phyloP scores from a whole-genome alignment of 2,888 invertebrate species.

The Drosophila trichaetosa region DNA sequence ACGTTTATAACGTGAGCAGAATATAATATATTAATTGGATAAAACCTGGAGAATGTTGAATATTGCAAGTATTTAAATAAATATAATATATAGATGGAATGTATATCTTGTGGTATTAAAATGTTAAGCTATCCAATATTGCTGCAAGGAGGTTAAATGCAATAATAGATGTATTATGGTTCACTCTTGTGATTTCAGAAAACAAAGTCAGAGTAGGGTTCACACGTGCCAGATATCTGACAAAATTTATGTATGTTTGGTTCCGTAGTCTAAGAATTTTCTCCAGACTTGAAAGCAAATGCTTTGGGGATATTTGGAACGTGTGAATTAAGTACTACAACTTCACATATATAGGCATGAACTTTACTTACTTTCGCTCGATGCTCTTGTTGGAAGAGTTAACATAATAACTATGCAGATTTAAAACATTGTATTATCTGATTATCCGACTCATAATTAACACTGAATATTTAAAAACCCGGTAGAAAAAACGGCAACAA shows the following conservation, averaged over 20 bases:
- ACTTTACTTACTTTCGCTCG: conserved; percentile 44
- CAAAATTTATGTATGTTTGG: conserved; percentile 15
- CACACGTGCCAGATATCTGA: conserved; percentile 50
- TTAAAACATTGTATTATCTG: not conserved
- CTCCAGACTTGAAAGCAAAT: conserved; percentile 48
- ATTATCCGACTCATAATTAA: conserved; percentile 16
- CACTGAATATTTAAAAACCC: conserved; percentile 25
- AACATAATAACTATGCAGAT: conserved; percentile 4
- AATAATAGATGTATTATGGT: not conserved
- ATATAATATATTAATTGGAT: not conserved
- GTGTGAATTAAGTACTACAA: conserved; percentile 32
- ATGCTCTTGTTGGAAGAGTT: not conserved
- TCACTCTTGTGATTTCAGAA: not conserved
- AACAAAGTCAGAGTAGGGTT: conserved; percentile 5
- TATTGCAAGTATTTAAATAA: not conserved
- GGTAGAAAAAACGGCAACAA: conserved; percentile 21
- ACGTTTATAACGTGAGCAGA: not conserved
- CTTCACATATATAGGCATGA: not conserved
- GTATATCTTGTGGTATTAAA: not conserved
- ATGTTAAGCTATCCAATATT: not conserved
- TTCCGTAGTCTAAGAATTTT: conserved; percentile 47
- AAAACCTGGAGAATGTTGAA: not conserved
- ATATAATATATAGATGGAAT: not conserved
- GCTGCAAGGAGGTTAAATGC: not conserved
- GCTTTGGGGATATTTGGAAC: conserved; percentile 44